phyloP scores from a whole-genome alignment of 2,888 invertebrate genomes.

The Tetragnatha montana region DNA sequence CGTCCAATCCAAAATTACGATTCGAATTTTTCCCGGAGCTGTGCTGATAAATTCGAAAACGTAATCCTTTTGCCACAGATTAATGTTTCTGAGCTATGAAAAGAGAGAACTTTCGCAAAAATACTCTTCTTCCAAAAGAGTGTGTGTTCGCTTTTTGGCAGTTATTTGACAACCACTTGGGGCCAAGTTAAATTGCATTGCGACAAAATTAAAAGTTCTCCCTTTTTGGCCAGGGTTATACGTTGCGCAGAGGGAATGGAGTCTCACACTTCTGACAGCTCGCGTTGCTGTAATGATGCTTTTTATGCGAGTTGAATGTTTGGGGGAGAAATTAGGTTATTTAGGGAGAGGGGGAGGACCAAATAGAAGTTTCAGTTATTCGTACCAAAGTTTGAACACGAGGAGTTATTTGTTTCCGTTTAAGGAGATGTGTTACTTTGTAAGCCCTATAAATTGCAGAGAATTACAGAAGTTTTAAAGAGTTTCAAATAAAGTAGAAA shows the following conservation, averaged over 20 bases:
- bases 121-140: neutral
- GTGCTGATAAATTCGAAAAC: neutral
- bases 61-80: neutral
- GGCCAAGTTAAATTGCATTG: constrained; percentile 39
- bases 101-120: neutral
- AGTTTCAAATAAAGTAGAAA: too few relatives aligned
- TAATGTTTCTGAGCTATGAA: neutral
- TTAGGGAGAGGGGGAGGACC: too few relatives aligned
- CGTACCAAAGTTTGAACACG: too few relatives aligned
- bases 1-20: neutral
- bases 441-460: too few relatives aligned
- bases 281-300: neutral
- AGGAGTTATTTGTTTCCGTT: too few relatives aligned
- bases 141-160: constrained; percentile 8
- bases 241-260: neutral
- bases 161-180: constrained; percentile 37
- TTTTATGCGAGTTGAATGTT: too few relatives aligned
- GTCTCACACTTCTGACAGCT: neutral
- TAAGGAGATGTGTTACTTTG: too few relatives aligned
- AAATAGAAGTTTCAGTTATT: too few relatives aligned
- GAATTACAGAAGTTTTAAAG: too few relatives aligned
- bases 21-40: neutral
- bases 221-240: neutral
- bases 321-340: too few relatives aligned
- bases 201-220: constrained; percentile 35